These are phyloP conservation scores for Tarsius wallacei DNA, from an alignment of 2,797 vertebrate genomes.

Conservation along the genomic window DNA sequence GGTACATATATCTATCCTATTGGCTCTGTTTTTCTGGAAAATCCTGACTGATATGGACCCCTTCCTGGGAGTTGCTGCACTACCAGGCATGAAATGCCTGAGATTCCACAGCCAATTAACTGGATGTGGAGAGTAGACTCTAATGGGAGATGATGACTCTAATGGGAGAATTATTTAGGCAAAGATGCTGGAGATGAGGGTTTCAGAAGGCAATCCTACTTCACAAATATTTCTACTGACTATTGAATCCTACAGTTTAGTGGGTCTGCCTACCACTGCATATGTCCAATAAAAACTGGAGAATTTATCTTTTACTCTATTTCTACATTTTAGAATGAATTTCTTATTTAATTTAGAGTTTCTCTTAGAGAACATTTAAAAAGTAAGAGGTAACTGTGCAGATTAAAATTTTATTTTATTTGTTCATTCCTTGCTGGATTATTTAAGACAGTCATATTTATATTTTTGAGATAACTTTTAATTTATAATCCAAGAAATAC, in stretches of 20 bases:
- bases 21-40: background rate
- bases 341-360: slow-evolving; percentile 3
- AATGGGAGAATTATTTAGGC: slow-evolving; percentile 9
- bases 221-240: background rate
- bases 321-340: background rate
- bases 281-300: background rate
- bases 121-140: background rate
- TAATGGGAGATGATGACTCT: background rate
- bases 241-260: background rate
- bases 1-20: background rate
- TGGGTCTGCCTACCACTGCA: background rate
- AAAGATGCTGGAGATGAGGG: background rate
- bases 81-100: background rate
- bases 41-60: background rate
- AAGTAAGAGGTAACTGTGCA: background rate
- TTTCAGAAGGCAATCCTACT: background rate
- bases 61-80: background rate
- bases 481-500: background rate
- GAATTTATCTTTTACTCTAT: background rate
- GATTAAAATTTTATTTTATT: background rate
- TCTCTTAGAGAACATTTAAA: background rate
- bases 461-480: background rate
- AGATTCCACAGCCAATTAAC: background rate
- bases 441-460: background rate
- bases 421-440: background rate